Evolutionary conservation across 1,140 invertebrate genomes (phyloP).

Genomic region (Battus philenor): DNA sequence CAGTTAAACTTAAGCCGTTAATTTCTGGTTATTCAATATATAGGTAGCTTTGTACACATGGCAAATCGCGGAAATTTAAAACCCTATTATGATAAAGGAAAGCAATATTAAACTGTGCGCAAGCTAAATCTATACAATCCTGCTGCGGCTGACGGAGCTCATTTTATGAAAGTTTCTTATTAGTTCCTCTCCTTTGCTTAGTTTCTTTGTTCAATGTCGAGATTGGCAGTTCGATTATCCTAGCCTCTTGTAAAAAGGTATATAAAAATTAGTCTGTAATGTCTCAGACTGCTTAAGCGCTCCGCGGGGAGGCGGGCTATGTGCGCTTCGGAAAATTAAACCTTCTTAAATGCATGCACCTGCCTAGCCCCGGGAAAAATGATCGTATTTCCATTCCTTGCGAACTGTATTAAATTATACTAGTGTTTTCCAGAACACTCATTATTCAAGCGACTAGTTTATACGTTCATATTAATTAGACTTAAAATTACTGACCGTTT

Average conservation of each 20-base stretch:
- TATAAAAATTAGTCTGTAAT: conserved; percentile 68
- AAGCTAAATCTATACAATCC: conserved; percentile 6
- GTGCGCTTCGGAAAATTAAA: conserved; percentile 53
- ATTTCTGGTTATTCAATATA: too few relatives aligned
- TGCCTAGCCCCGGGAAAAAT: conserved; percentile 50
- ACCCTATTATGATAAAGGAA: conserved; percentile 8
- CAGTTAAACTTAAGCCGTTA: too few relatives aligned
- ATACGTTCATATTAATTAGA: too few relatives aligned
- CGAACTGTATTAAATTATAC: conserved; percentile 35
- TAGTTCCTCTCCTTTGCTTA: conserved; percentile 39
- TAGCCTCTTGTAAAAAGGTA: conserved; percentile 54
- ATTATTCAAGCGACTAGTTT: too few relatives aligned
- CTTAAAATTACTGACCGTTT: too few relatives aligned
- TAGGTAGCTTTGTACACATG: too few relatives aligned
- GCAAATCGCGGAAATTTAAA: conserved; percentile 1
- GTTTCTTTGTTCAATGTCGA: conserved; percentile 50
- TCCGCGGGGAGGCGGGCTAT: conserved; percentile 51
- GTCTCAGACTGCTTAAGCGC: conserved; percentile 65
- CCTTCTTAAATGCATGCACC: conserved; percentile 50
- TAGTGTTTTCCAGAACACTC: too few relatives aligned
- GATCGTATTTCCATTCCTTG: conserved; percentile 44
- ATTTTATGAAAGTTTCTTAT: conserved; percentile 42
- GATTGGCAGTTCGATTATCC: conserved; percentile 73
- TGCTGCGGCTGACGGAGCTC: conserved; percentile 6
- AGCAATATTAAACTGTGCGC: conserved; percentile 9